A percentile compares a stretch with the other conserved stretches of the same genome.
These are phyloP conservation scores for Crotalus helleri DNA, from an alignment of 2,113 vertebrate species.

Conservation along the genomic window DNA sequence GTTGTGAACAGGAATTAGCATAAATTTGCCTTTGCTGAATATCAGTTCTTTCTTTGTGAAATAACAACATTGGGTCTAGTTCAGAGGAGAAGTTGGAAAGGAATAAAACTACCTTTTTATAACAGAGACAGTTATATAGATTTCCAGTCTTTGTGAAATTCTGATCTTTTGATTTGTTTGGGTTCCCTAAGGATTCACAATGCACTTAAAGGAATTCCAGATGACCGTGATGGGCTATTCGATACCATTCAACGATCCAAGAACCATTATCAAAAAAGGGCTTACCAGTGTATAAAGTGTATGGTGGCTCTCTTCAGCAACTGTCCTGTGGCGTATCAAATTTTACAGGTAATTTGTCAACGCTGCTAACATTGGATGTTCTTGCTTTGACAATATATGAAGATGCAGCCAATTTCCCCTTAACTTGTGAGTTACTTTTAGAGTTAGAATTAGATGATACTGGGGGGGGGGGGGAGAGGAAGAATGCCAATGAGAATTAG, in stretches of 20 bases:
- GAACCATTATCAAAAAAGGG: conserved; percentile 99
- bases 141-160: conserved; percentile 10
- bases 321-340: conserved; percentile 98
- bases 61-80: not conserved
- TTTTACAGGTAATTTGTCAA: conserved; percentile 83
- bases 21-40: not conserved
- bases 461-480: too few species aligned
- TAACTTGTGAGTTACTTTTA: too few species aligned
- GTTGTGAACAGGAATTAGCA: not conserved
- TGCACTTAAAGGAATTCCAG: conserved; percentile 96
- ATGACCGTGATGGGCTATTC: conserved; percentile 96
- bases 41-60: not conserved
- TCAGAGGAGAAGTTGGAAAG: not conserved
- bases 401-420: too few species aligned
- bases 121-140: not conserved
- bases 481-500: too few species aligned
- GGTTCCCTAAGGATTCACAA: conserved; percentile 89
- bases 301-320: conserved; percentile 99
- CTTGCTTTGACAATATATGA: not conserved
- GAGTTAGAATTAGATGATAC: too few species aligned
- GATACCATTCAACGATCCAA: conserved; percentile 99
- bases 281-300: conserved; percentile 99
- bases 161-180: conserved; percentile 15
- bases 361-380: too few species aligned
- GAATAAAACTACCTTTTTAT: not conserved